Conservation (phyloP, 2,797 vertebrate genomes). For the Lacerta agilis region DNA sequence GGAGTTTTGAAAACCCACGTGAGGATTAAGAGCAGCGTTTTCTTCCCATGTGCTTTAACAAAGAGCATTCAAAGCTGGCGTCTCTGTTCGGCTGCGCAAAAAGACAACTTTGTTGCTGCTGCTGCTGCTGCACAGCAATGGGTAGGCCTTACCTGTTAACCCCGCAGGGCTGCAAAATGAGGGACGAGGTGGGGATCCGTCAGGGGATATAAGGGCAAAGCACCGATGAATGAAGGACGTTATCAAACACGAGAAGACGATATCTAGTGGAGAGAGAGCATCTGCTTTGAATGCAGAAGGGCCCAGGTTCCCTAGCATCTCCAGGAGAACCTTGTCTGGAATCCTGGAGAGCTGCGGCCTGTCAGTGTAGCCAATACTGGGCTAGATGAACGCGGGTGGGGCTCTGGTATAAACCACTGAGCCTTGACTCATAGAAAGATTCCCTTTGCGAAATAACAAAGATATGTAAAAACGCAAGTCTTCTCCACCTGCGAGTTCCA, state of each 20-base stretch:
- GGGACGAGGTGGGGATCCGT: neutral
- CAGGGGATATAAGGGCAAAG: neutral
- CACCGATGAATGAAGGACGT: neutral
- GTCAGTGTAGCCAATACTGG: no score
- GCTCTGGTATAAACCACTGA: no score
- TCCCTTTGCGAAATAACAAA: no score
- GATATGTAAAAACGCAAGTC: no score
- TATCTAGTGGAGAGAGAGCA: no score
- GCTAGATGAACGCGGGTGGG: no score
- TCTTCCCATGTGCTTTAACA: neutral
- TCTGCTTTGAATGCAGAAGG: no score
- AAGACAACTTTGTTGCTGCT: neutral
- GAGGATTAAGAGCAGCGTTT: neutral
- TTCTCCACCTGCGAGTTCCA: no score
- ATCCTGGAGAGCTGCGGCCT: no score
- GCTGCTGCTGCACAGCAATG: neutral
- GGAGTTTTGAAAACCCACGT: neutral
- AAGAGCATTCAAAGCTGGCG: neutral
- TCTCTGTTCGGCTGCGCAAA: neutral
- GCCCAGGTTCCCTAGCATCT: no score
- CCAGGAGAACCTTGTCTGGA: no score
- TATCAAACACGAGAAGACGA: neutral
- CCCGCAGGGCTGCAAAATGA: neutral
- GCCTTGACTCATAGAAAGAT: no score
- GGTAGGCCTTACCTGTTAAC: neutral